Percentiles rank a stretch among this genome's conserved stretches.
Conservation (phyloP, 2,113 vertebrate genomes). For the Podilymbus podiceps region DNA sequence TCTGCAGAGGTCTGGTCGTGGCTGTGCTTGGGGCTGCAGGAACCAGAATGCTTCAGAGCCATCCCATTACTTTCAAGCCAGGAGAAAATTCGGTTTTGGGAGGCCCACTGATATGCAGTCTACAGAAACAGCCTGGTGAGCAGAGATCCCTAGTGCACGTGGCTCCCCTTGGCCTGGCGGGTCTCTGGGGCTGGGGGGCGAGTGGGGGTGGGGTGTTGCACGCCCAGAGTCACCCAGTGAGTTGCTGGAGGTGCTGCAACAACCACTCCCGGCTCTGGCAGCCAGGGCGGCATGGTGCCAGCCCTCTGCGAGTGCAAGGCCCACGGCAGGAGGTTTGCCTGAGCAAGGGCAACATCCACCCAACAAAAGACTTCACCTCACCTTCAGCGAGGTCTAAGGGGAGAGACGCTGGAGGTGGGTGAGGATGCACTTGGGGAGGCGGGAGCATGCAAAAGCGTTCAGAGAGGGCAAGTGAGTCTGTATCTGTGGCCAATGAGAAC, state of each 20-base stretch:
- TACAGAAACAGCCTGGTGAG: background rate
- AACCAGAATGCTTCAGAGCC: background rate
- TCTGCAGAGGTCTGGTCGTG: background rate
- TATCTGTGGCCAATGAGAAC: background rate
- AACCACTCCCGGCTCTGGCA: background rate
- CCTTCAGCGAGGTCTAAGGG: background rate
- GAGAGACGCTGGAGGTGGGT: background rate
- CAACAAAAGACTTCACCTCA: background rate
- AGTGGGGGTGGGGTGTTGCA: no score
- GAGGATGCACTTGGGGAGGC: background rate
- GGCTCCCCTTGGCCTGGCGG: background rate
- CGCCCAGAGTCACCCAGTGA: background rate
- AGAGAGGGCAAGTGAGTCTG: background rate
- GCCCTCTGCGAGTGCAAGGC: accelerated
- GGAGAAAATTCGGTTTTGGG: background rate
- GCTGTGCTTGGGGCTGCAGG: background rate
- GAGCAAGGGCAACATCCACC: accelerated
- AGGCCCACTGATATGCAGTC: background rate
- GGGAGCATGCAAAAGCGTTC: accelerated
- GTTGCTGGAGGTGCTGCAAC: background rate
- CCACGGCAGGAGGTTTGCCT: background rate
- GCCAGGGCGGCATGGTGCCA: no score
- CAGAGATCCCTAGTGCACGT: background rate
- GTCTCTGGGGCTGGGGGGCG: no score
- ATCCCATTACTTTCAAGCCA: background rate